Evolutionary conservation across 2,888 invertebrate species (phyloP).

Genomic region (Sisyra nigra): DNA sequence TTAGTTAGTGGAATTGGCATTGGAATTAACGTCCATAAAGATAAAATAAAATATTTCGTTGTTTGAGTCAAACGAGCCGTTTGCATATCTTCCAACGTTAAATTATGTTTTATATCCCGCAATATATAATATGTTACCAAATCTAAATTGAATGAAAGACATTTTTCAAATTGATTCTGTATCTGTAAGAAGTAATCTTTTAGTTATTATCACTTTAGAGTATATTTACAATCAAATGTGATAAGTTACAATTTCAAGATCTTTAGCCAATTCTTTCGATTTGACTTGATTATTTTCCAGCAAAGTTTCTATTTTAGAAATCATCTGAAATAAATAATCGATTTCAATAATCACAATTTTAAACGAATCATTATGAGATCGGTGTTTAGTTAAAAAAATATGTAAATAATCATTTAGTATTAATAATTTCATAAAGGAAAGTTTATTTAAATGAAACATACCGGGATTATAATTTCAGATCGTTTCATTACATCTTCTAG

Average conservation of each 20-base stretch:
- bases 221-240: not conserved
- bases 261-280: too few species aligned
- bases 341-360: too few species aligned
- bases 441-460: conserved; percentile 12
- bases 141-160: conserved; percentile 29
- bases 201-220: not conserved
- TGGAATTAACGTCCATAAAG: conserved; percentile 30
- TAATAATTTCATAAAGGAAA: not conserved
- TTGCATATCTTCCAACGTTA: conserved; percentile 27
- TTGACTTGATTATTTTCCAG: too few species aligned
- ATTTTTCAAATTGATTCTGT: conserved; percentile 25
- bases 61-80: conserved; percentile 27
- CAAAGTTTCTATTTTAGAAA: too few species aligned
- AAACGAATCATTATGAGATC: too few species aligned
- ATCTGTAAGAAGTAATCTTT: conserved; percentile 19
- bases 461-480: conserved; percentile 28
- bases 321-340: too few species aligned
- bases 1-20: conserved; percentile 20
- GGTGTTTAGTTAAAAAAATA: too few species aligned
- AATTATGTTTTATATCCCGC: conserved; percentile 29
- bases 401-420: not conserved
- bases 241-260: not conserved
- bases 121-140: conserved; percentile 31
- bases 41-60: conserved; percentile 25
- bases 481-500: conserved; percentile 26